These are phyloP conservation scores for Tokudaia tokunoshimensis DNA, from an alignment of 2,797 vertebrate species.

Conservation along the genomic window DNA sequence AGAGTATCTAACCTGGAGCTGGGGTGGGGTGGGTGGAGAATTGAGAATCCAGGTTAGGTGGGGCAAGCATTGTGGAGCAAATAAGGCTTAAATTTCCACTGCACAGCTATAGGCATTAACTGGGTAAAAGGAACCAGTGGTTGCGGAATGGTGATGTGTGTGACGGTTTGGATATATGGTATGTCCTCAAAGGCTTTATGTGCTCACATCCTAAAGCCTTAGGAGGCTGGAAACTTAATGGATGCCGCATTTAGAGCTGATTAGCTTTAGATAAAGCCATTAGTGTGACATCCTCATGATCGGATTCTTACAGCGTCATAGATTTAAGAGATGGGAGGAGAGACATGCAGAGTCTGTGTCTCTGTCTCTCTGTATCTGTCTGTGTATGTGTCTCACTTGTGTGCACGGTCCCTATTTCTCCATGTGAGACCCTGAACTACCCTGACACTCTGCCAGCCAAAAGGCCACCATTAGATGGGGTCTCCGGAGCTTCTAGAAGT, in stretches of 20 bases:
- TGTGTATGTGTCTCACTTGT: background rate
- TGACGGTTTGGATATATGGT: background rate
- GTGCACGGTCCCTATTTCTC: background rate
- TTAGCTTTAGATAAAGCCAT: background rate
- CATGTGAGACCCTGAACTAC: background rate
- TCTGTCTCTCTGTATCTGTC: background rate
- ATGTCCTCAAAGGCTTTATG: background rate
- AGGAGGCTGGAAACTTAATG: background rate
- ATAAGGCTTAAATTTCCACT: background rate
- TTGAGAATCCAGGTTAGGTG: background rate
- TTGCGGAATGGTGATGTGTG: background rate
- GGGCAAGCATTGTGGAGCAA: constrained; percentile 28
- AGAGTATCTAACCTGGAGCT: background rate
- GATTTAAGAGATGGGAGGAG: background rate
- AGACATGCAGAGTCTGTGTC: background rate
- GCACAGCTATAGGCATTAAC: background rate
- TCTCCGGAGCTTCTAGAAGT: background rate
- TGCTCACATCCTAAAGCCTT: background rate
- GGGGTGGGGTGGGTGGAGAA: background rate
- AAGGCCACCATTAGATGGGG: background rate
- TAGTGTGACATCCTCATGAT: background rate
- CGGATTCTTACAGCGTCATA: background rate
- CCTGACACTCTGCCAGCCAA: background rate
- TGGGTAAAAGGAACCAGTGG: background rate
- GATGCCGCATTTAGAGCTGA: background rate